Percentiles rank a stretch among this genome's conserved stretches.
These are phyloP conservation scores for Malurus leucopterus DNA, from an alignment of 2,797 vertebrate genomes.

Conservation along the genomic window DNA sequence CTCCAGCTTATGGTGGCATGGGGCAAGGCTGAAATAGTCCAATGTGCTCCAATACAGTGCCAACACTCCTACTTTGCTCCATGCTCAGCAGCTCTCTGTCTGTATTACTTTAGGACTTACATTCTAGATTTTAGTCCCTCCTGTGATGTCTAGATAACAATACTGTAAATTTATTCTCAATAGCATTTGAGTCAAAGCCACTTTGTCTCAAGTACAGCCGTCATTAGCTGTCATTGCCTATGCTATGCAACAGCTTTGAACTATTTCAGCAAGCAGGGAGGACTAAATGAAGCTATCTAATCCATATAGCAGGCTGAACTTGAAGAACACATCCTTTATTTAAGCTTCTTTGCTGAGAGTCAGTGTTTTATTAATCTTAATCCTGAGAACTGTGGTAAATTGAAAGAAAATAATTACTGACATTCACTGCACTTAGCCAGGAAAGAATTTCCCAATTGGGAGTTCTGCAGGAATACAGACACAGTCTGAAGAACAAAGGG, in stretches of 20 bases:
- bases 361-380: conserved; percentile 40
- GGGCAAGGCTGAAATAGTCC: neutral
- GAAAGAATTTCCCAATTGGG: neutral
- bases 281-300: conserved; percentile 19
- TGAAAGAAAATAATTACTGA: conserved; percentile 10
- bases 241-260: neutral
- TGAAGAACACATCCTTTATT: conserved; percentile 15
- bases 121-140: neutral
- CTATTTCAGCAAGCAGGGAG: neutral
- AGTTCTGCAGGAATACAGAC: neutral
- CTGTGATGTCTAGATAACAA: neutral
- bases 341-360: neutral
- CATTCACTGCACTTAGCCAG: neutral
- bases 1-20: neutral
- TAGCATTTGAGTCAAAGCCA: neutral
- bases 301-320: conserved; percentile 6
- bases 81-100: neutral
- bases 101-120: neutral
- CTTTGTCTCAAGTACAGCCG: neutral
- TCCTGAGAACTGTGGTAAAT: neutral
- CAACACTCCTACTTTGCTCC: neutral
- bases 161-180: neutral
- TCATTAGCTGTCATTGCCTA: neutral
- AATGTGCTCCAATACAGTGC: neutral
- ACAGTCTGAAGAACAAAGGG: neutral